Evolutionary conservation across 2,888 invertebrate species (phyloP).

Genomic region (Brachynemurus nebulosus): DNA sequence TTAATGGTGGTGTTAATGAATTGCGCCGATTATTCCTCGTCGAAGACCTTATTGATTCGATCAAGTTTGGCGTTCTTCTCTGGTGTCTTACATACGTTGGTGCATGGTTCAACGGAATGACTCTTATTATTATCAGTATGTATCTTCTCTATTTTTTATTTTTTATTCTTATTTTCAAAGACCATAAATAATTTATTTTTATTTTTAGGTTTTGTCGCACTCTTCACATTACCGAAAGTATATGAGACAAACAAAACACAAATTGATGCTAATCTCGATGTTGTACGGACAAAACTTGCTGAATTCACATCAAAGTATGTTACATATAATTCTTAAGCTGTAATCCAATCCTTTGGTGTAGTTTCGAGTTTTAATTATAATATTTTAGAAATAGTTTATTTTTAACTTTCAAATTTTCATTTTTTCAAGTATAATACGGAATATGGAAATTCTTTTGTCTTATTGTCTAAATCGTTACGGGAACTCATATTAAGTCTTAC

Average conservation of each 20-base stretch:
- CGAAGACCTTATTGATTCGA: slow-evolving; percentile 90
- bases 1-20: slow-evolving; percentile 68
- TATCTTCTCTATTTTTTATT: slow-evolving; percentile 10
- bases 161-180: background rate
- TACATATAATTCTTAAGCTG: background rate
- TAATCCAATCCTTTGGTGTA: too few species aligned
- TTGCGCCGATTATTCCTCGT: slow-evolving; percentile 89
- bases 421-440: too few species aligned
- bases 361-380: background rate
- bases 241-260: slow-evolving; percentile 90
- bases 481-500: too few species aligned
- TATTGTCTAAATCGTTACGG: too few species aligned
- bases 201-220: slow-evolving; percentile 71
- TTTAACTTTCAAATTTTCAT: too few species aligned
- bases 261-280: slow-evolving; percentile 80
- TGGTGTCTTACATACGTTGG: slow-evolving; percentile 97
- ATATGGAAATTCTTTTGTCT: background rate
- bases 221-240: slow-evolving; percentile 92
- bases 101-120: slow-evolving; percentile 99
- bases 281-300: slow-evolving; percentile 75
- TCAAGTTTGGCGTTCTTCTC: slow-evolving; percentile 87
- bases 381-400: background rate
- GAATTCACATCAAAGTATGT: slow-evolving; percentile 81
- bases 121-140: slow-evolving; percentile 88
- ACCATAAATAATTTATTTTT: slow-evolving; percentile 14